These are phyloP conservation scores for Cladopsammia gracilis DNA, from an alignment of 64 coral and sea anemone species.

Conservation along the genomic window DNA sequence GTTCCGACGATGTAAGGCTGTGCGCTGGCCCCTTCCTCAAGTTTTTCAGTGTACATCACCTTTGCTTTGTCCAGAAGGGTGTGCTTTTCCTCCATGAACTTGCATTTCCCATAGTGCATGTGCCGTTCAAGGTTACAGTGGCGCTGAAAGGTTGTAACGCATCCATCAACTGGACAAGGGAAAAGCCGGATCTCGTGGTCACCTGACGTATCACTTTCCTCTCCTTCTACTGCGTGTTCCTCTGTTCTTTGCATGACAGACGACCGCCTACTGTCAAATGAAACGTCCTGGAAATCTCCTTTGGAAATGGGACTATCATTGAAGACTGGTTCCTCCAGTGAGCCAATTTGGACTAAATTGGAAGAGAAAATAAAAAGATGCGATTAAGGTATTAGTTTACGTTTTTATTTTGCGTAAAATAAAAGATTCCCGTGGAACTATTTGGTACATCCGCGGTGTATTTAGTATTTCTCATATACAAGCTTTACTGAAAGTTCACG, in stretches of 20 bases:
- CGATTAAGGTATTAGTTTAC: not conserved
- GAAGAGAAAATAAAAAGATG: not conserved
- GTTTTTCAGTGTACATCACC: constrained; percentile 44
- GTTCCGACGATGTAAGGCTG: constrained; percentile 37
- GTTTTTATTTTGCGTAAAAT: no score
- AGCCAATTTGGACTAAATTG: constrained; percentile 12
- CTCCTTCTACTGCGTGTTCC: not conserved
- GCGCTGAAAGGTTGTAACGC: constrained; percentile 50
- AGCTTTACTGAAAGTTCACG: no score
- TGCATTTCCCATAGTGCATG: constrained; percentile 68
- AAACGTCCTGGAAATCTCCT: constrained; percentile 29
- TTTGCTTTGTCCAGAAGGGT: constrained; percentile 61
- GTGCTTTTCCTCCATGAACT: constrained; percentile 45
- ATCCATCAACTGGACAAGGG: constrained; percentile 67
- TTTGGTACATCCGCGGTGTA: no score
- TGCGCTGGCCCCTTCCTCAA: constrained; percentile 37
- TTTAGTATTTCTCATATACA: no score
- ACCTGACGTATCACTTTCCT: not conserved
- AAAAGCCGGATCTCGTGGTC: constrained; percentile 40
- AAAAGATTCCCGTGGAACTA: no score
- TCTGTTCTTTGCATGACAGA: not conserved
- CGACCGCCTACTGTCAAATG: constrained; percentile 5
- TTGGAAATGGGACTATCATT: not conserved
- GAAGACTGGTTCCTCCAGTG: not conserved
- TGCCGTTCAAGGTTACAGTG: constrained; percentile 57